phyloP scores from a whole-genome alignment of 2,797 vertebrate species.

The Mormyrops attenuatus region DNA sequence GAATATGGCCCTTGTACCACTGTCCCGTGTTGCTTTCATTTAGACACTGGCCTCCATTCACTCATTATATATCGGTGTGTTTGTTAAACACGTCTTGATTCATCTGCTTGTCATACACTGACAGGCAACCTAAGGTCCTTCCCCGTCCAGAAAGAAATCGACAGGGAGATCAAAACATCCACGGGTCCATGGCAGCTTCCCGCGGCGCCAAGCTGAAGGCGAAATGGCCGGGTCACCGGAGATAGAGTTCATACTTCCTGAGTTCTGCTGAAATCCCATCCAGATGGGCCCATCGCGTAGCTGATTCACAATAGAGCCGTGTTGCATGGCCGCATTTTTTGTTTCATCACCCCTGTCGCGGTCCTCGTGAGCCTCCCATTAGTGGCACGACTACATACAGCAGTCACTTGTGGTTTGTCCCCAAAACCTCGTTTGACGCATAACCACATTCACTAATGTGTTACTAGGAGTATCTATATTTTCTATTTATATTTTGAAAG shows the following conservation, averaged over 20 bases:
- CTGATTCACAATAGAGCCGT: background rate
- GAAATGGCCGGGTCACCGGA: background rate
- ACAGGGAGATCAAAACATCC: slow-evolving; percentile 9
- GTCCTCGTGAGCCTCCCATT: background rate
- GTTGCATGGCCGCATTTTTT: background rate
- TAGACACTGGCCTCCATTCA: background rate
- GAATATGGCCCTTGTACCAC: background rate
- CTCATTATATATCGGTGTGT: background rate
- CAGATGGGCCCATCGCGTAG: background rate
- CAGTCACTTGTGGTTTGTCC: background rate
- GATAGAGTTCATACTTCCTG: background rate
- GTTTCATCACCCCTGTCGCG: background rate
- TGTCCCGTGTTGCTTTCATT: background rate
- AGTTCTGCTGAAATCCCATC: slow-evolving; percentile 5
- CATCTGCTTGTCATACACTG: background rate
- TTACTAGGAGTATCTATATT: background rate
- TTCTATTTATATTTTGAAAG: background rate
- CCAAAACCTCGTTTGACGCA: background rate
- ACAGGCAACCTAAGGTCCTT: background rate
- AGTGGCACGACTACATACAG: background rate
- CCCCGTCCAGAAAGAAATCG: background rate
- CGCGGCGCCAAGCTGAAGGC: background rate
- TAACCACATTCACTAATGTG: background rate
- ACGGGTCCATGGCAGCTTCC: background rate
- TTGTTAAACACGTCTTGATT: slow-evolving; percentile 1